Evolutionary conservation across 2,888 invertebrate species (phyloP), one percentile per base, ranked within the genome.

Genomic region (Anoncus sp.): DNA sequence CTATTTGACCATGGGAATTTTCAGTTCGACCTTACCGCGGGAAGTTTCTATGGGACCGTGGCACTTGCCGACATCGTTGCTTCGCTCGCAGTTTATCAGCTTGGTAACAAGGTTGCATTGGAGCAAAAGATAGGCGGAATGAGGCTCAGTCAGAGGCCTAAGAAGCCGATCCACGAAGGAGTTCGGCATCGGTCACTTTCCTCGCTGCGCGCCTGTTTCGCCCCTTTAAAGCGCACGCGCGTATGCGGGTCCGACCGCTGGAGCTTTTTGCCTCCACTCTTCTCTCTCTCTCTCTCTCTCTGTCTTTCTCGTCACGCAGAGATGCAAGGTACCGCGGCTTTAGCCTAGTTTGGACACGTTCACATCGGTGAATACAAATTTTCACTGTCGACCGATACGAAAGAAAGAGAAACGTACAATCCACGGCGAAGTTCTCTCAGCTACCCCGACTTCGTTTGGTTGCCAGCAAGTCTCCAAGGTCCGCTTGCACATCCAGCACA

Each of bases 311-410:
- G 74, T 81, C 80, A 77, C 79, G 66, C n/a, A n/a, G 75, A 84
- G 83, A 83, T 82, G 82, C 81, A 83, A 85, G 85, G 82, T 76
- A 84, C 84, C 86, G 86, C 73, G 79, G 77, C 82, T 81, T 85
- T 81, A 85, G 84, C 87, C 86, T 85, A 86, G 86, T 87, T 87
- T 87, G 87, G 87, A 84, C 83, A 84, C 85, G 84, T 80, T 81
- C 81, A 81, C 83, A 60, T 77, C 75, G 57, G 47, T 81, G 87
- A 85, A 86, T 87, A 87, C 86, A 82, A 82, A 87, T 86, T 85
- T 82, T 80, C 79, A 66, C 72, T 73, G 73, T 74, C 70, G 40
- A 40, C 22, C 43, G 49, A 22, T 14, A 20, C 57, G 38, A 57
- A 9, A 49, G 60, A 60, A 49, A 27, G 69, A 35, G 18, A 60